Conservation (phyloP, 2,797 vertebrate species). For the Tangara arthus region DNA sequence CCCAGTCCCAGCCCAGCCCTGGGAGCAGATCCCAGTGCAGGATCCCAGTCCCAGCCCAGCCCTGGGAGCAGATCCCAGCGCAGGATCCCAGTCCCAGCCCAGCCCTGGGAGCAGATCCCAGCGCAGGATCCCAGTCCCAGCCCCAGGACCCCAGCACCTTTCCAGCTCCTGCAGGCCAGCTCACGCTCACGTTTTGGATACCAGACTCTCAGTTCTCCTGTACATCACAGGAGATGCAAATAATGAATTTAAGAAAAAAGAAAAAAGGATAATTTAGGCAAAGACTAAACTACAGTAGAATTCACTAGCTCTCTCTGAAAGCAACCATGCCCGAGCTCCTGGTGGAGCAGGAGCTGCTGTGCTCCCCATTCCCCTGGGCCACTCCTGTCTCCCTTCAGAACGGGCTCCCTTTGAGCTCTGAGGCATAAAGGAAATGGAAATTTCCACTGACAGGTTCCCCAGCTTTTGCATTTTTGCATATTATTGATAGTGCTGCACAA, state of each 20-base stretch:
- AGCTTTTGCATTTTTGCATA: conserved; percentile 18
- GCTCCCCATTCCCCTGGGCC: neutral
- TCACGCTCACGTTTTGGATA: fast-evolving
- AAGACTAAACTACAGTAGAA: neutral
- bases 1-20: too few species aligned
- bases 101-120: too few species aligned
- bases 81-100: too few species aligned
- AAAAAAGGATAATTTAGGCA: neutral
- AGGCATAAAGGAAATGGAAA: conserved; percentile 27
- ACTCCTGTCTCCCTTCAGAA: neutral
- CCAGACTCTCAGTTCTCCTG: neutral
- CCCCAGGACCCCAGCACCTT: neutral
- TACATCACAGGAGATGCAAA: neutral
- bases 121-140: too few species aligned
- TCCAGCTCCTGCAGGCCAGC: neutral
- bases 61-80: too few species aligned
- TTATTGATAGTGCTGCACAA: neutral
- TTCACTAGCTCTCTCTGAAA: neutral
- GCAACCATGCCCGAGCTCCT: neutral
- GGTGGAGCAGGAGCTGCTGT: neutral
- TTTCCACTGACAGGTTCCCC: conserved; percentile 28
- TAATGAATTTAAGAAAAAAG: neutral
- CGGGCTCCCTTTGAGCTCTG: neutral
- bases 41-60: too few species aligned
- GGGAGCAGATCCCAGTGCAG: too few species aligned